Base-by-base conservation (phyloP, 2,113 vertebrate genomes). In the Bujurquina vittata region DNA sequence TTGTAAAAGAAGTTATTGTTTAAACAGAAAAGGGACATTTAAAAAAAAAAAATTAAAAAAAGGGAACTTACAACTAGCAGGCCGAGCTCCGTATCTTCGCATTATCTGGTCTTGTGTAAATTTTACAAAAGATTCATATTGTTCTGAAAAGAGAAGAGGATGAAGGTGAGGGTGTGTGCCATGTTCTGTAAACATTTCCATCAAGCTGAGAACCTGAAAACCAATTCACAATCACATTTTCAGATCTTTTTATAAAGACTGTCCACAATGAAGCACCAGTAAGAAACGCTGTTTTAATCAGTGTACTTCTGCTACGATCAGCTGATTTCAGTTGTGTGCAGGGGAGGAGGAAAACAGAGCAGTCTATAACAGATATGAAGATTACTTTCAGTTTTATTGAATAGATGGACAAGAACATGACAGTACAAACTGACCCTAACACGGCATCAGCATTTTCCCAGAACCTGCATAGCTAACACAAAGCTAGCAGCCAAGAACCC, bases 31-130 rank as follows among this genome's bases (percentile, higher is more conserved):
- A 49, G 15, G 43, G 17, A 33, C 37, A 33, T 4, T 10, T 10
- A 54, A 22, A n/a, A 6, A n/a, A 4, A 4, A 40, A 3, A 59
- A 57, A 11, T n/a, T n/a, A 22, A 35, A 74, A 75, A 8, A 7
- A 69, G 26, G 15, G 26, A 72, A 96, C 97, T 95, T 90, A 97
- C 97, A 98, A 95, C 97, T 97, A 83, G 97, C 96, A 88, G 97
- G 96, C 89, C 97, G 95, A 89, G 97, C 96, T 31, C 97, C 97
- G 74, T 97, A 98, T 95, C 97, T 96, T 95, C 97, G 96, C 97
- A 97, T 98, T 87, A 98, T 98, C 95, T 98, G 97, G 94, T 98
- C 97, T 95, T 98, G 97, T 95, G 97, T 98, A 94, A 98, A 98
- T 96, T 97, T 98, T 96, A 98, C 97, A 95, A 98, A 98, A 88